Evolutionary conservation across 2,888 invertebrate genomes (phyloP).

Genomic region (Cremastinae sp.): DNA sequence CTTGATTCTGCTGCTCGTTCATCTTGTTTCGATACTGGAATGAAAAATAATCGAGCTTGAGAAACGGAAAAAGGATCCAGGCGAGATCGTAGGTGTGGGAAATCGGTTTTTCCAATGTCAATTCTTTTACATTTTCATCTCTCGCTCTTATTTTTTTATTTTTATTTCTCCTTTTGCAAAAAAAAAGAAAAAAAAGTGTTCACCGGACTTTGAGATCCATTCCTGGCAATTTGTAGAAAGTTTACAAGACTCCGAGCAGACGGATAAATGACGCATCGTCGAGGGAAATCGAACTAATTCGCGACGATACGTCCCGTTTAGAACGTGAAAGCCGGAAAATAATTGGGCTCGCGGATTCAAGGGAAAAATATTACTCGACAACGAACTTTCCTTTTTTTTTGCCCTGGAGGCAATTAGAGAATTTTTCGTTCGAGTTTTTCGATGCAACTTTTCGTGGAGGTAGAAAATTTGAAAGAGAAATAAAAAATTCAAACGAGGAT

Average conservation of each 20-base stretch:
- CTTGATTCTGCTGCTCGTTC: conserved; percentile 96
- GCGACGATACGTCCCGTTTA: conserved; percentile 5
- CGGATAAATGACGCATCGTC: conserved; percentile 46
- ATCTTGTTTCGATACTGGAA: conserved; percentile 96
- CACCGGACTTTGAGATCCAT: conserved; percentile 21
- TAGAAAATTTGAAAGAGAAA: too few species aligned
- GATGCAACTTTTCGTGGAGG: too few species aligned
- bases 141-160: too few species aligned
- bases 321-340: conserved; percentile 17
- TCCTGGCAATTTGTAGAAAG: conserved; percentile 48
- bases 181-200: not conserved
- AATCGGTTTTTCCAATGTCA: conserved; percentile 5
- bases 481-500: too few species aligned
- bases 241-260: conserved; percentile 13
- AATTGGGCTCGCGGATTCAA: not conserved
- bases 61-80: not conserved
- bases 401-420: not conserved
- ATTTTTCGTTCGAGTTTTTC: too few species aligned
- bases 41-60: not conserved
- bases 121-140: not conserved
- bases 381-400: conserved; percentile 8
- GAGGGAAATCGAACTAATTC: conserved; percentile 50
- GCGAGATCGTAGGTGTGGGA: conserved; percentile 4
- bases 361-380: not conserved
- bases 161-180: not conserved